Conservation (phyloP, 2,113 vertebrate genomes). For the Nematolebias whitei region DNA sequence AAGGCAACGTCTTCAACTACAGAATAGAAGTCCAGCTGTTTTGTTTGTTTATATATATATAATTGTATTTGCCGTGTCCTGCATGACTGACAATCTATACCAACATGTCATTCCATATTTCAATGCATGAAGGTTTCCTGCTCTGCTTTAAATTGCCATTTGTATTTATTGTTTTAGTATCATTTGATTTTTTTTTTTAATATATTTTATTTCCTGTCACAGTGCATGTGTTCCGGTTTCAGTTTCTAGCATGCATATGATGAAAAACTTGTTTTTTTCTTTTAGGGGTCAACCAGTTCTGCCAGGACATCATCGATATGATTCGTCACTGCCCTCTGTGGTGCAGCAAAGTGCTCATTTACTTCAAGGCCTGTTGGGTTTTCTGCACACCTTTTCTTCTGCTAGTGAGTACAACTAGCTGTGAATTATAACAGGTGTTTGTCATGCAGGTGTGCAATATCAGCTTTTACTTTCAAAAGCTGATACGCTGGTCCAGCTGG, state of each 20-base stretch:
- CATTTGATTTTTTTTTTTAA: neutral
- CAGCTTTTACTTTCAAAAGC: neutral
- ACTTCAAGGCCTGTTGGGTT: constrained; percentile 85
- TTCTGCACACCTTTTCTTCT: constrained; percentile 82
- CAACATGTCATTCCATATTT: too few species aligned
- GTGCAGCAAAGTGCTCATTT: constrained; percentile 81
- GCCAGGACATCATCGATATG: constrained; percentile 84
- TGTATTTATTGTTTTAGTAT: too few species aligned
- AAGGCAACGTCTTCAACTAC: too few species aligned
- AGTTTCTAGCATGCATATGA: neutral
- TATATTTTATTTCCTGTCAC: neutral
- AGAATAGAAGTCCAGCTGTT: too few species aligned
- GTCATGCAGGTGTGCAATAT: neutral
- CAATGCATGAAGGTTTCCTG: too few species aligned
- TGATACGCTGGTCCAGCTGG: neutral
- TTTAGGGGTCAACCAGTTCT: constrained; percentile 84
- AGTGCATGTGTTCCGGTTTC: neutral
- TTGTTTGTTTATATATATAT: too few species aligned
- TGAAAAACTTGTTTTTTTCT: constrained; percentile 7
- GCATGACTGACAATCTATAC: too few species aligned
- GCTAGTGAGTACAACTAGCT: constrained; percentile 67
- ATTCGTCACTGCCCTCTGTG: constrained; percentile 80
- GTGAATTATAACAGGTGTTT: neutral
- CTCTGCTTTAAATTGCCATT: too few species aligned
- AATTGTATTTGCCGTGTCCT: too few species aligned